These are phyloP conservation scores for Malacoctenus gilli DNA, from an alignment of 2,797 vertebrate genomes.

Conservation along the genomic window DNA sequence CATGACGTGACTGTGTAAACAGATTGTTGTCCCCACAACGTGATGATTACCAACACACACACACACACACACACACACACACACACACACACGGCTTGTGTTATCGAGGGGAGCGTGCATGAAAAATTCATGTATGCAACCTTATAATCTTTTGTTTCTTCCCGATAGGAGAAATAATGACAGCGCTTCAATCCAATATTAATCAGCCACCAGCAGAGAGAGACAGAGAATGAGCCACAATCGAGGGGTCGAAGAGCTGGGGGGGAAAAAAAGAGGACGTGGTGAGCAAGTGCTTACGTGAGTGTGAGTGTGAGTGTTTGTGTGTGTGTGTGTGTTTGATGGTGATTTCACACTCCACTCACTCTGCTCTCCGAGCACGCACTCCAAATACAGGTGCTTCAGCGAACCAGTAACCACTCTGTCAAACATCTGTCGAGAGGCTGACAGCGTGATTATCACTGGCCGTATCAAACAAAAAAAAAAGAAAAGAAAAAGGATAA, in stretches of 20 bases:
- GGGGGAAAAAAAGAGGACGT: not conserved
- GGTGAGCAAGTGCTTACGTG: conserved; percentile 7
- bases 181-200: conserved; percentile 52
- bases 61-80: conserved; percentile 2
- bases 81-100: conserved; percentile 11
- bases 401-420: conserved; percentile 46
- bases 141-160: conserved; percentile 24
- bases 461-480: conserved; percentile 41
- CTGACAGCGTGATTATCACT: conserved; percentile 34
- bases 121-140: conserved; percentile 27
- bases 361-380: conserved; percentile 45
- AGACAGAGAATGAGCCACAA: conserved; percentile 52
- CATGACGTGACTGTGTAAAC: not conserved
- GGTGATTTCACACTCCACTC: conserved; percentile 46
- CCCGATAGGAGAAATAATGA: conserved; percentile 13
- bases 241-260: conserved; percentile 6
- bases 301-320: not conserved
- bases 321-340: conserved; percentile 2
- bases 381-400: conserved; percentile 42
- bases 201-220: conserved; percentile 70
- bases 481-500: too few species aligned
- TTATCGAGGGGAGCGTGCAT: conserved; percentile 25
- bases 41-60: too few species aligned
- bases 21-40: too few species aligned
- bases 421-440: conserved; percentile 56